A percentile compares a stretch with the other conserved stretches of the same genome.
Evolutionary conservation across 2,113 vertebrate genomes (phyloP).

Genomic region (Odocoileus virginianus): DNA sequence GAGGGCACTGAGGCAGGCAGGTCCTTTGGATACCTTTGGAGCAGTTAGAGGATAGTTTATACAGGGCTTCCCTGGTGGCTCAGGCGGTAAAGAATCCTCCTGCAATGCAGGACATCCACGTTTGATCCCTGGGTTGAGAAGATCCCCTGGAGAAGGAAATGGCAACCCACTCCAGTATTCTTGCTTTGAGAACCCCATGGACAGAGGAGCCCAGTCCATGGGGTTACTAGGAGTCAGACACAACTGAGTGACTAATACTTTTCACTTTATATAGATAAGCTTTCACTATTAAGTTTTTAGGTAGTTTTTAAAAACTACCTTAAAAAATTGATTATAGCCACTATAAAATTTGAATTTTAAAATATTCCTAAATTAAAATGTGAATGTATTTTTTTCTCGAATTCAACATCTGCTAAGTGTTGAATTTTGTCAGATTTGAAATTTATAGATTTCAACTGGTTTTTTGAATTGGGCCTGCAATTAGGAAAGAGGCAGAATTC

Average conservation of each 20-base stretch:
- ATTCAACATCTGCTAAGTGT: background rate
- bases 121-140: background rate
- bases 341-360: background rate
- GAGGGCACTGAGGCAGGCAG: background rate
- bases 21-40: background rate
- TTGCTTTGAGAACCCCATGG: background rate
- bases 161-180: background rate
- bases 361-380: constrained; percentile 20
- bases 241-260: background rate
- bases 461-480: background rate
- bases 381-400: background rate
- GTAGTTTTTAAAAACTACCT: background rate
- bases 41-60: background rate
- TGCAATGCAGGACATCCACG: background rate
- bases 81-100: background rate
- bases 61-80: background rate
- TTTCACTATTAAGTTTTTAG: background rate
- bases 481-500: constrained; percentile 4
- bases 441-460: background rate
- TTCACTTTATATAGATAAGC: background rate
- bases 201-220: background rate
- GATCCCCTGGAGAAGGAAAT: background rate
- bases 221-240: background rate
- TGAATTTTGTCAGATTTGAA: constrained; percentile 11
- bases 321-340: background rate